phyloP scores from a whole-genome alignment of 2,797 vertebrate species.

The Leptodactylus fallax region DNA sequence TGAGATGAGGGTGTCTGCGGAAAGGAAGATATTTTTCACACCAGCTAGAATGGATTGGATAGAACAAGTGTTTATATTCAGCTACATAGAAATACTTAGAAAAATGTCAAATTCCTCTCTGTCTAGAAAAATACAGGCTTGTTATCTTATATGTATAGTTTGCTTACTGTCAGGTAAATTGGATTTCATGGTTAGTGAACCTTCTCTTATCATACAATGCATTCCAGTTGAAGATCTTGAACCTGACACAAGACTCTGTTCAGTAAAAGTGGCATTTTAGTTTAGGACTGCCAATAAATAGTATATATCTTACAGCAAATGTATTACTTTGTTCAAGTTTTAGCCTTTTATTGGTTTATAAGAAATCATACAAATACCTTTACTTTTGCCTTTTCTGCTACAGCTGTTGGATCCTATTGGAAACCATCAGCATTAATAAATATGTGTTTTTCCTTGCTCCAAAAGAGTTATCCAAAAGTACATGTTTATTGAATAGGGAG shows the following conservation, averaged over 20 bases:
- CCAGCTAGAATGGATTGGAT: not conserved
- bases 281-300: not conserved
- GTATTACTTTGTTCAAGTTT: not conserved
- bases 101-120: not conserved
- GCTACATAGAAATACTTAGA: too few species aligned
- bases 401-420: not conserved
- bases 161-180: too few species aligned
- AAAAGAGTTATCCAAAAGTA: too few species aligned
- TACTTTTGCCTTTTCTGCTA: too few species aligned
- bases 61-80: not conserved
- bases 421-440: too few species aligned
- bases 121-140: not conserved
- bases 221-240: not conserved
- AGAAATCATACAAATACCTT: too few species aligned
- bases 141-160: not conserved
- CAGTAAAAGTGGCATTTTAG: not conserved
- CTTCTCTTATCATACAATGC: too few species aligned
- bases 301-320: not conserved
- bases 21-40: not conserved
- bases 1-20: not conserved
- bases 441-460: too few species aligned
- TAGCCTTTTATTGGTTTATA: not conserved
- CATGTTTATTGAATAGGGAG: too few species aligned
- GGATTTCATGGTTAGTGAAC: not conserved
- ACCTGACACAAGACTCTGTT: not conserved